Base-by-base conservation (phyloP, 1,140 invertebrate species). In the Aphidius ervi region DNA sequence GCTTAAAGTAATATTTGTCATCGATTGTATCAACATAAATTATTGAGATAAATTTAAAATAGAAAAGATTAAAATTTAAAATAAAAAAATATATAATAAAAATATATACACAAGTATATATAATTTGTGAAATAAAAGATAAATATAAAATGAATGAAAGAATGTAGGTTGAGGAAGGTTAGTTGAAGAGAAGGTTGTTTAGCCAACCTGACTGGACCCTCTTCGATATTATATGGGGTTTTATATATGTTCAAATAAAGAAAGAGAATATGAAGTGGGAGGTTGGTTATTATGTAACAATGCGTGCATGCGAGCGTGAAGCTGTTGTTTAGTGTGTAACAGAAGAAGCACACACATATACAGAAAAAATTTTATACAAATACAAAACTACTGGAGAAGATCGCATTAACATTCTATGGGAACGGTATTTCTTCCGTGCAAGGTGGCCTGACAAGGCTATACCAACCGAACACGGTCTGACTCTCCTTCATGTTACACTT, bases 371-470 rank as follows among this genome's bases (percentile, higher is more conserved):
- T 31, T 31, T 31, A 31, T 31, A 20, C 10, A 5, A 23, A 37
- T 43, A 55, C 56, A 59, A 60, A 62, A 66, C 62, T 65, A 49
- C 58, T 59, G 63, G 59, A n/a, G 64, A 65, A 65, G 70, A 70
- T 73, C 66, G 66, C 70, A 74, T 75, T 74, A 74, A 75, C 68
- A 74, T 74, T 74, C 71, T 69, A 73, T 71, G 71, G 71, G 70
- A 74, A 74, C 69, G 71, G 70, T 75, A 73, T 74, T 73, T 69
- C 68, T 68, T 64, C 62, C 60, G 59, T 62, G 66, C 70, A 67
- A 70, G 66, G 56, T 58, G 59, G 49, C 59, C 68, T 67, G 67
- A 70, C 66, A 68, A 70, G 67, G 65, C 49, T 56, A 53, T 62
- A 54, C 62, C 50, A 45, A 23, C 16, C 16, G 20, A 42, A 31